phyloP scores from a whole-genome alignment of 1,140 invertebrate species.

The Manduca sexta region DNA sequence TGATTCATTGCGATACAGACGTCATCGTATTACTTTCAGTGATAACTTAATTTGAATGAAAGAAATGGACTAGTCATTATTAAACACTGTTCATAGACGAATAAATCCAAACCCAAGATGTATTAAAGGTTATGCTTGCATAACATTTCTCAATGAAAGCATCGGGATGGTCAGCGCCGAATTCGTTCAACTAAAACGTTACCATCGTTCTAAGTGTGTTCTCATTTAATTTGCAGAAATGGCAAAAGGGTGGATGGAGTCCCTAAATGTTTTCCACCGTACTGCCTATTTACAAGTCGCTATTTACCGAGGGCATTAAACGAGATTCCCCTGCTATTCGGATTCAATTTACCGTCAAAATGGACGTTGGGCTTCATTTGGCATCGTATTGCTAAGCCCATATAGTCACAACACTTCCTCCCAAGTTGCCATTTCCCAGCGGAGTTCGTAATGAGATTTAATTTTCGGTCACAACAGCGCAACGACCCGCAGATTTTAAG shows the following conservation, averaged over 20 bases:
- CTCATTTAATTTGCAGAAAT: constrained; percentile 62
- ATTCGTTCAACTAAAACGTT: not conserved
- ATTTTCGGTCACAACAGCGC: too few relatives aligned
- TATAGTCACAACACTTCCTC: constrained; percentile 6
- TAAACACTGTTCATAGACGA: too few relatives aligned
- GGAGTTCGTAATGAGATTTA: too few relatives aligned
- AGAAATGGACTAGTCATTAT: too few relatives aligned
- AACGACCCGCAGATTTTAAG: too few relatives aligned
- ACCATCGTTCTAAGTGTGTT: constrained; percentile 30
- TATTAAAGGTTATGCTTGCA: too few relatives aligned
- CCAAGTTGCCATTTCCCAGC: not conserved
- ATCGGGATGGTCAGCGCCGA: not conserved
- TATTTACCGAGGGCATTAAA: constrained; percentile 55
- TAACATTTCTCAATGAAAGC: too few relatives aligned
- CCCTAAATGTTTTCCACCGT: constrained; percentile 62
- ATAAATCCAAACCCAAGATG: too few relatives aligned
- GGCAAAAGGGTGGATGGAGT: constrained; percentile 56
- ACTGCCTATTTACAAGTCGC: constrained; percentile 51
- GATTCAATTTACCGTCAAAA: constrained; percentile 67
- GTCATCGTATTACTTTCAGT: too few relatives aligned
- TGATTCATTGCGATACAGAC: too few relatives aligned
- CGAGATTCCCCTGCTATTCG: constrained; percentile 53
- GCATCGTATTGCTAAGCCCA: constrained; percentile 29
- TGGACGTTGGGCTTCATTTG: constrained; percentile 55
- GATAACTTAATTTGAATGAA: too few relatives aligned